Conservation (phyloP, 1,140 invertebrate genomes). For the Heliconius congener region DNA sequence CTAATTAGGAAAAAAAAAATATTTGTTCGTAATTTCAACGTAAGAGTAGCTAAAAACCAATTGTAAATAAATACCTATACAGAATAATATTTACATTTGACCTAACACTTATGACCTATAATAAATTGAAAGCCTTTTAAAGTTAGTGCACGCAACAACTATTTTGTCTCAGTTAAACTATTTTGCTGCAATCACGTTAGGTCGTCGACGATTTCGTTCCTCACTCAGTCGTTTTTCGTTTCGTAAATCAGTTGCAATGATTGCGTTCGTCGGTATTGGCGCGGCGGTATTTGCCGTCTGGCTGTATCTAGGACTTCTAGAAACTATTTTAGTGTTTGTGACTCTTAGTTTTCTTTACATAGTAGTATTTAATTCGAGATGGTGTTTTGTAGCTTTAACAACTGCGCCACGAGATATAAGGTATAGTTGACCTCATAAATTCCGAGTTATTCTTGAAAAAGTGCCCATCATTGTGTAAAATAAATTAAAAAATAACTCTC, state of each 20-base stretch:
- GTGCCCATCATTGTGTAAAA: neutral
- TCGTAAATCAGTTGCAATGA: constrained; percentile 59
- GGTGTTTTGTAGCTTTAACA: constrained; percentile 87
- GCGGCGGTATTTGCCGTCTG: constrained; percentile 56
- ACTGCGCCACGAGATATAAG: constrained; percentile 87
- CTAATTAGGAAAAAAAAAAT: neutral
- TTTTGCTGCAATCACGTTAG: constrained; percentile 45
- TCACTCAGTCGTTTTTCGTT: constrained; percentile 68
- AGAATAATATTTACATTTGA: neutral
- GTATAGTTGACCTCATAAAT: constrained; percentile 72
- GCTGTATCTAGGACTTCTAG: constrained; percentile 55
- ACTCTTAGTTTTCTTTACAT: constrained; percentile 50
- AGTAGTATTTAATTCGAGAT: constrained; percentile 77
- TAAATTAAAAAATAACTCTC: neutral
- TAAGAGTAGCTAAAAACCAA: neutral
- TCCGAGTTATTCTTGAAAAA: neutral
- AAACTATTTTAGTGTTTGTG: constrained; percentile 51
- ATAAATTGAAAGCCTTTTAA: neutral
- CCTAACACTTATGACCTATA: neutral
- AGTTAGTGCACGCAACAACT: neutral
- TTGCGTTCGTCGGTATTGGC: constrained; percentile 45
- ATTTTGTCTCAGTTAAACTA: constrained; percentile 26
- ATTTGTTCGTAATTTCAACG: neutral
- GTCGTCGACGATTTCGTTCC: constrained; percentile 46
- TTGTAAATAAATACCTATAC: neutral